Conservation (phyloP, 1,140 invertebrate genomes). For the Hydropsyche tenuis region DNA sequence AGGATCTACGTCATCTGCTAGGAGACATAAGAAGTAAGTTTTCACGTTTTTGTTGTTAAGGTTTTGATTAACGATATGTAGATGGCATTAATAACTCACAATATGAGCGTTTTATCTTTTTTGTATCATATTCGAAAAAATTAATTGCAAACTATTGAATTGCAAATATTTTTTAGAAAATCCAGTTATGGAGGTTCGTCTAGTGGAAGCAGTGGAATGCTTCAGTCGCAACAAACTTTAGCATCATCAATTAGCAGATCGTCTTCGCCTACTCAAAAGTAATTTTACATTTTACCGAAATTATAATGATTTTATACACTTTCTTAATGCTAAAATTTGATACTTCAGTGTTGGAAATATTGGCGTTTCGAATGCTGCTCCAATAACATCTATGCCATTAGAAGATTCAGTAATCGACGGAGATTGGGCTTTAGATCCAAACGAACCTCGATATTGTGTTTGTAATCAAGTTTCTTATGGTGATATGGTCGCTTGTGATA, state of each 20-base stretch:
- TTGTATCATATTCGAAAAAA: no score
- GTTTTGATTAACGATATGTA: no score
- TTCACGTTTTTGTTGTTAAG: neutral
- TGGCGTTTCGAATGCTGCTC: conserved; percentile 46
- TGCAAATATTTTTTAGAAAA: conserved; percentile 42
- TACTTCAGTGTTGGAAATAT: conserved; percentile 45
- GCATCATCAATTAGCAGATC: conserved; percentile 47
- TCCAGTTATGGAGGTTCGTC: conserved; percentile 39
- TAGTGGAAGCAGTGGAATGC: conserved; percentile 37
- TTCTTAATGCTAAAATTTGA: no score
- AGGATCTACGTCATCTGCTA: conserved; percentile 50
- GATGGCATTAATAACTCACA: no score
- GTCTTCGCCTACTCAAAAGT: conserved; percentile 48
- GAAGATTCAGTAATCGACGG: conserved; percentile 64
- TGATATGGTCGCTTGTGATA: conserved; percentile 99
- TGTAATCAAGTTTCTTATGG: conserved; percentile 99
- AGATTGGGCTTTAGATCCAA: conserved; percentile 88
- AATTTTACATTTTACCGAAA: conserved; percentile 1
- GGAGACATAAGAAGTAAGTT: conserved; percentile 71
- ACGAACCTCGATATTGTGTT: conserved; percentile 95
- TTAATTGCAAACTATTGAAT: no score
- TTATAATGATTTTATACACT: no score
- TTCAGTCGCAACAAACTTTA: conserved; percentile 45
- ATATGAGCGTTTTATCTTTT: neutral
- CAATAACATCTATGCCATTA: conserved; percentile 52